Percentiles rank a stretch among this genome's conserved stretches.
These are phyloP conservation scores for Spongilla lacustris DNA, from an alignment of 37 sponge, comb jelly and placozoan species.

Conservation along the genomic window DNA sequence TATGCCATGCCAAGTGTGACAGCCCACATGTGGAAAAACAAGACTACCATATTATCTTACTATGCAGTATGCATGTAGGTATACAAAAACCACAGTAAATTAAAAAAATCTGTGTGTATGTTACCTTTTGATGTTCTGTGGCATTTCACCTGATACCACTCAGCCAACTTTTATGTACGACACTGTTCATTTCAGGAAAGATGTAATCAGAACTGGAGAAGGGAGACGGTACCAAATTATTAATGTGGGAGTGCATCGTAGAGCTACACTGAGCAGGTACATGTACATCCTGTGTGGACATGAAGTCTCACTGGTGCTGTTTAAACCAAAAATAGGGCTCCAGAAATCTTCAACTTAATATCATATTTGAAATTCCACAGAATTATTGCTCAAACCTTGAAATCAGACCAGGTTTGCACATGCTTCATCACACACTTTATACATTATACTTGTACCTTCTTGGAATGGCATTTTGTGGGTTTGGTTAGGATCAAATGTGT, in stretches of 20 bases:
- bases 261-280: conserved; percentile 18
- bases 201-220: conserved; percentile 3
- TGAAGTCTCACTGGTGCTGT: not conserved
- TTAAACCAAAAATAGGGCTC: not conserved
- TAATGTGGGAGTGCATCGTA: conserved; percentile 2
- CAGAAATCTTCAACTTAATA: conserved; percentile 33
- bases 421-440: not conserved
- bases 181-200: conserved; percentile 1
- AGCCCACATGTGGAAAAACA: too few species aligned
- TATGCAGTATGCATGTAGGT: too few species aligned
- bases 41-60: too few species aligned
- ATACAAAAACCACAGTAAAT: too few species aligned
- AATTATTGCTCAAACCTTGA: not conserved
- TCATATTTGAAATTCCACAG: not conserved
- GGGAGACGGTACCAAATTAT: not conserved
- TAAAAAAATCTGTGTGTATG: too few species aligned
- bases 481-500: not conserved
- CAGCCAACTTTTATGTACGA: too few species aligned
- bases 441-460: not conserved
- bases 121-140: too few species aligned
- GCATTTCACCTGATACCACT: too few species aligned
- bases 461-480: not conserved
- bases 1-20: too few species aligned
- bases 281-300: not conserved
- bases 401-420: not conserved